Evolutionary conservation across 2,797 vertebrate species (phyloP).

Genomic region (Gallinago stenura): DNA sequence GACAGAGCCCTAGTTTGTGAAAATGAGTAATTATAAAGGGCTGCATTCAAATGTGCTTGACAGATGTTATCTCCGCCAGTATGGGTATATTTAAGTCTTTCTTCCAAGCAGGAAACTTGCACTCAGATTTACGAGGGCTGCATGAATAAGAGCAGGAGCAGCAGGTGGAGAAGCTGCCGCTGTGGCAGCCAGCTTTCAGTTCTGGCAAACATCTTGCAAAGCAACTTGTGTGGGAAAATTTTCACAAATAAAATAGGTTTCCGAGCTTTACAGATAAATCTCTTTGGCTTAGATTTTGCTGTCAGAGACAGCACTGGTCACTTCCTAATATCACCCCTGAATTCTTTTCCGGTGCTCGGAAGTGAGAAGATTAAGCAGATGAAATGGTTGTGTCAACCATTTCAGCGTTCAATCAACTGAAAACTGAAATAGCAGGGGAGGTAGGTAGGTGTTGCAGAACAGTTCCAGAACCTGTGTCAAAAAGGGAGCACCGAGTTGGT

Average conservation of each 20-base stretch:
- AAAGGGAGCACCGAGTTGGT: neutral
- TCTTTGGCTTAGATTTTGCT: neutral
- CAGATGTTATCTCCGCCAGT: neutral
- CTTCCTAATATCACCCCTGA: neutral
- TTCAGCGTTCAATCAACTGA: neutral
- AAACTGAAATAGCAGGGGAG: neutral
- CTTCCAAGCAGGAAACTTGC: neutral
- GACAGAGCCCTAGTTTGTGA: neutral
- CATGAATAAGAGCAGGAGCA: neutral
- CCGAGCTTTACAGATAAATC: neutral
- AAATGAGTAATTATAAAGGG: neutral
- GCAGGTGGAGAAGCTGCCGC: neutral
- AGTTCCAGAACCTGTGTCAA: neutral
- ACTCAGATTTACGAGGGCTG: neutral
- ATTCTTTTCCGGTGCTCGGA: neutral
- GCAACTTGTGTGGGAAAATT: neutral
- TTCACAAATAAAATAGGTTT: neutral
- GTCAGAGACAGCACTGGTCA: neutral
- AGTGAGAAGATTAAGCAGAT: neutral
- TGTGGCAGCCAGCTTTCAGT: neutral
- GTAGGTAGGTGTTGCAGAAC: neutral
- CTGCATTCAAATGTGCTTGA: neutral
- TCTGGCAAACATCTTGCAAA: neutral
- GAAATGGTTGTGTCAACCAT: accelerated
- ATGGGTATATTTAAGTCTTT: neutral